Evolutionary conservation across 2,888 invertebrate species (phyloP).

Genomic region (Drosophila diplacantha): DNA sequence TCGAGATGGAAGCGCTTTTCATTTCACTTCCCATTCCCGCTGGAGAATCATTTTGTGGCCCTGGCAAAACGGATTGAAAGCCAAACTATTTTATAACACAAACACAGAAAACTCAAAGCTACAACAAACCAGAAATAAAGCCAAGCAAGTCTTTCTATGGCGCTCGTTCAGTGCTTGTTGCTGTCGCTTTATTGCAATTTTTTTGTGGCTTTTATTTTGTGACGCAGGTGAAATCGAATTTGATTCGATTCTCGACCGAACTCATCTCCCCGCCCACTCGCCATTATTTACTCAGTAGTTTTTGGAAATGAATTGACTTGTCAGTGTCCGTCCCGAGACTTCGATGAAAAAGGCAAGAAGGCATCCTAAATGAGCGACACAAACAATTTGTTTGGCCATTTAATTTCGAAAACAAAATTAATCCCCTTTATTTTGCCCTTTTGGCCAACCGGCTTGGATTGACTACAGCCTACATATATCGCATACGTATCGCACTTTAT

Average conservation of each 20-base stretch:
- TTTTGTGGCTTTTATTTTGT: conserved; percentile 14
- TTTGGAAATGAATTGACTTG: conserved; percentile 27
- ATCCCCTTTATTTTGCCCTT: conserved; percentile 5
- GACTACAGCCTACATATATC: neutral
- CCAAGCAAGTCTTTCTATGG: conserved; percentile 12
- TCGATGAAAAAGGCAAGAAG: neutral
- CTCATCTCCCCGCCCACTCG: conserved; percentile 9
- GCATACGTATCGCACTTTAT: conserved; percentile 2
- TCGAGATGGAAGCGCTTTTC: conserved; percentile 12
- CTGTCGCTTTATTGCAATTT: conserved; percentile 3
- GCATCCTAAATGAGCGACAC: conserved; percentile 5
- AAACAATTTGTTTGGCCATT: conserved; percentile 28
- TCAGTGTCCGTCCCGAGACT: conserved; percentile 4
- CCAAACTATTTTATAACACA: conserved; percentile 9
- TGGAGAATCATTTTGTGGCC: conserved; percentile 11
- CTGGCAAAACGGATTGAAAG: conserved; percentile 8
- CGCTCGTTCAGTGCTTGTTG: neutral
- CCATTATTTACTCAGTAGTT: conserved; percentile 26
- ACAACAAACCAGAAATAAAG: neutral
- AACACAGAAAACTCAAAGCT: neutral
- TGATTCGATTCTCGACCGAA: conserved; percentile 14
- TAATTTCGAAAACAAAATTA: conserved; percentile 10
- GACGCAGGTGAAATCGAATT: conserved; percentile 53
- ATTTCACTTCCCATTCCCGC: conserved; percentile 11
- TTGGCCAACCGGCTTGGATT: conserved; percentile 12